phyloP scores from a whole-genome alignment of 2,113 vertebrate genomes.

The Hydropotes inermis region DNA sequence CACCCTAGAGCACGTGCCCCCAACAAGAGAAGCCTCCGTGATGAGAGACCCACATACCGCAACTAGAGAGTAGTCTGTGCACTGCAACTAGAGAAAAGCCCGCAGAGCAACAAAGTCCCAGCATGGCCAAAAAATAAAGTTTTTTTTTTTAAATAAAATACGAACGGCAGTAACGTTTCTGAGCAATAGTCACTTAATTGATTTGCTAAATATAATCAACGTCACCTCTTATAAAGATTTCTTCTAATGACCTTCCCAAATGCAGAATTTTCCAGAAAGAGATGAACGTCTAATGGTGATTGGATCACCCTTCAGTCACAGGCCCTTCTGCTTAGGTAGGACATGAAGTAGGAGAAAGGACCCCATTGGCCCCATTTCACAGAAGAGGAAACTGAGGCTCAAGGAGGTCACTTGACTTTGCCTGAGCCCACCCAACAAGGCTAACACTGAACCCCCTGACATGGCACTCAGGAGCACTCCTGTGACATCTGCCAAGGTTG shows the following conservation, averaged over 20 bases:
- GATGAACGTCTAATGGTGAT: not conserved
- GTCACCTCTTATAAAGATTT: not conserved
- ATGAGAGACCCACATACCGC: not conserved
- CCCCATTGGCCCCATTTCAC: not conserved
- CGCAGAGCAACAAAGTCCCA: not conserved
- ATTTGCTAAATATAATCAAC: not conserved
- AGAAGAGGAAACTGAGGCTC: slow-evolving; percentile 13
- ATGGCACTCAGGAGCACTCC: not conserved
- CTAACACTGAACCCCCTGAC: not conserved
- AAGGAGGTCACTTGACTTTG: not conserved
- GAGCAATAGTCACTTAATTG: not conserved
- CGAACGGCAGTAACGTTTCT: not conserved
- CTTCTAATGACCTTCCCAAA: not conserved
- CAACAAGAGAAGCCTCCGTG: not conserved
- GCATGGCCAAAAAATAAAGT: not conserved
- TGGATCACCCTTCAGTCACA: not conserved
- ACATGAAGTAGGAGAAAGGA: not conserved
- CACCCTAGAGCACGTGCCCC: not conserved
- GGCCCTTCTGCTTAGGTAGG: not conserved
- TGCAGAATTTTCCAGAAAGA: slow-evolving; percentile 22
- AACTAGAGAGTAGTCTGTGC: not conserved
- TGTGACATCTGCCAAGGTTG: not conserved
- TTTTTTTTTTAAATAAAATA: not conserved
- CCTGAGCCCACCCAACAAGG: not conserved
- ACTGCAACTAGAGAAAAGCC: not conserved